These are phyloP conservation scores for Stichodactyla mertensii DNA, from an alignment of 64 coral and sea anemone genomes.

Conservation along the genomic window DNA sequence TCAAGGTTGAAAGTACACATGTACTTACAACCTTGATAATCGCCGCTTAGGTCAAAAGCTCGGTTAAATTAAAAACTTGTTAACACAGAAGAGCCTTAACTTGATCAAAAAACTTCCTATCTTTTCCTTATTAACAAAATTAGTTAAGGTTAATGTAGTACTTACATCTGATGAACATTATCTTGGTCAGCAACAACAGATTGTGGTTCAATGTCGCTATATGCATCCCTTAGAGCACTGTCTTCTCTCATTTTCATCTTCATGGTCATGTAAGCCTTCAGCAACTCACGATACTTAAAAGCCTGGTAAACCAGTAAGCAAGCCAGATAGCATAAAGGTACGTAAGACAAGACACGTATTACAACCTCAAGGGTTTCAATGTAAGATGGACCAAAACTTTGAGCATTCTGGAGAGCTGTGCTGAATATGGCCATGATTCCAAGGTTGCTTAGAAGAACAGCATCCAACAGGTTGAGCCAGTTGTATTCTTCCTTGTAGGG, in stretches of 20 bases:
- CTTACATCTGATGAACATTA: neutral
- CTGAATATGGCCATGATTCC: conserved; percentile 50
- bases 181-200: neutral
- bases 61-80: no score
- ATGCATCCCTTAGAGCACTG: neutral
- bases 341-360: conserved; percentile 28
- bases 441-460: conserved; percentile 51
- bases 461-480: conserved; percentile 68
- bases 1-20: no score
- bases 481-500: conserved; percentile 66
- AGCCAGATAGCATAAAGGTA: conserved; percentile 23
- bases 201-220: neutral
- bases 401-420: conserved; percentile 22
- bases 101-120: no score
- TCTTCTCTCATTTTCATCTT: neutral
- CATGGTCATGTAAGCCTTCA: neutral
- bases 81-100: no score
- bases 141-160: neutral
- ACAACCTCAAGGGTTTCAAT: neutral
- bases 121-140: no score
- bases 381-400: neutral
- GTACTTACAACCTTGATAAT: no score
- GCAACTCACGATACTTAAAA: neutral
- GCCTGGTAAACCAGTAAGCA: neutral
- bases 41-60: no score